Conservation (phyloP, 2,113 vertebrate species). For the Tychaedon coryphoeus region DNA sequence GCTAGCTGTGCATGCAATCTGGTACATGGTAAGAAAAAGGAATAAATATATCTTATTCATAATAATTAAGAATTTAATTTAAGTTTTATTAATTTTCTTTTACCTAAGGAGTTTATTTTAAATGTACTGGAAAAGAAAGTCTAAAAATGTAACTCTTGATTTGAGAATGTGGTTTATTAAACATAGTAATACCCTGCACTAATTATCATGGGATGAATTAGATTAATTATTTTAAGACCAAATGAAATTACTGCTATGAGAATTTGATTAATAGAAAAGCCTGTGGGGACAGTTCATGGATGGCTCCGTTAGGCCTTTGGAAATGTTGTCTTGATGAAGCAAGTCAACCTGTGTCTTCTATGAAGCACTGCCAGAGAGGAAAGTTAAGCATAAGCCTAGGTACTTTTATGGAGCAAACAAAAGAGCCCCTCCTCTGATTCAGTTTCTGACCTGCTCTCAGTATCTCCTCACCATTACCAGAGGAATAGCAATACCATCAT, state of each 20-base stretch:
- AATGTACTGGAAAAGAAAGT: background rate
- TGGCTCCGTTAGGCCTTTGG: background rate
- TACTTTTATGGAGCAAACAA: background rate
- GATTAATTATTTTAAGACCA: background rate
- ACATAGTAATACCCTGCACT: background rate
- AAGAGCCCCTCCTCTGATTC: background rate
- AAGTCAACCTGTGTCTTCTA: background rate
- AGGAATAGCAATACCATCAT: background rate
- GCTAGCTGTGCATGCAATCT: background rate
- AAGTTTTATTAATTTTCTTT: background rate
- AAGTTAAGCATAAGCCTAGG: background rate
- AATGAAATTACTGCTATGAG: background rate
- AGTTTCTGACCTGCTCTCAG: background rate
- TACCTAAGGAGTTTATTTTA: background rate
- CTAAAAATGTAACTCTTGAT: background rate
- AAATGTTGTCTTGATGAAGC: background rate
- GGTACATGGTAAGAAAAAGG: background rate
- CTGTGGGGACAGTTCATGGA: background rate
- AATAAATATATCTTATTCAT: background rate
- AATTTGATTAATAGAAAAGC: background rate
- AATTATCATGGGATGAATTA: conserved; percentile 30
- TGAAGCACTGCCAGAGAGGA: background rate
- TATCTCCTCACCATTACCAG: background rate
- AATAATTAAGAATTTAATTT: background rate
- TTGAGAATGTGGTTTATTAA: background rate